These are phyloP conservation scores for Lasioglossum morio DNA, from an alignment of 2,888 invertebrate species.

Conservation along the genomic window DNA sequence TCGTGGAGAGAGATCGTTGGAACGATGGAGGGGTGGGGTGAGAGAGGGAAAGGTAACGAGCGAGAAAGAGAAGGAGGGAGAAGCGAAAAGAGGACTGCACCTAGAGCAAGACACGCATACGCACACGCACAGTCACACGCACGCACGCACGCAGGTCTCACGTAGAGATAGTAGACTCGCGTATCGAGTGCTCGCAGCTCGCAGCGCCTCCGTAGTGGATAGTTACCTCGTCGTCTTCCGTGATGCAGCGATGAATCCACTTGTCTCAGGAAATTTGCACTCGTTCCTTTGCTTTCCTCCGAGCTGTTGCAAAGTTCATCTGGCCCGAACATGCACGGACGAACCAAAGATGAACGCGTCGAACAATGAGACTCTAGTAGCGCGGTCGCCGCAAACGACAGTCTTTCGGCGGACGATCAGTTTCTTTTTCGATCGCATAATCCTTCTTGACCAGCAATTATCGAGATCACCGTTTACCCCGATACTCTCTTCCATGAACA, in stretches of 20 bases:
- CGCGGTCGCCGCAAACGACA: constrained; percentile 24
- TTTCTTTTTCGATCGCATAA: constrained; percentile 29
- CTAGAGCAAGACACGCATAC: constrained; percentile 5
- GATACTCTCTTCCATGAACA: not conserved
- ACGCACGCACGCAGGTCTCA: no score
- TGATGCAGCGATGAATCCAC: constrained; percentile 25
- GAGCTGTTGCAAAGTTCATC: constrained; percentile 17
- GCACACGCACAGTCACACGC: constrained; percentile 19
- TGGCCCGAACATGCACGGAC: not conserved
- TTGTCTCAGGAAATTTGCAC: constrained; percentile 17
- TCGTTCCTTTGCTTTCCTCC: constrained; percentile 5
- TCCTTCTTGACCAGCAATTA: constrained; percentile 24
- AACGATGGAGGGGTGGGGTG: not conserved
- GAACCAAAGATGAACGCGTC: not conserved
- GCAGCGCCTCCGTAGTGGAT: constrained; percentile 62
- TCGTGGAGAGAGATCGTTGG: not conserved
- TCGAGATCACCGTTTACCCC: not conserved
- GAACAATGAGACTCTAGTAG: not conserved
- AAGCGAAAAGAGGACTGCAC: constrained; percentile 12
- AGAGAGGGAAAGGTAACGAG: not conserved
- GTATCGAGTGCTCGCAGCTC: constrained; percentile 41
- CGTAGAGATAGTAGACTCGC: constrained; percentile 34
- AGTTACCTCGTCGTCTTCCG: constrained; percentile 28
- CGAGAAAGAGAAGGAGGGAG: not conserved
- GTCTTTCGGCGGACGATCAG: constrained; percentile 24